These are phyloP conservation scores for Drosophila aff. DNA, from an alignment of 1,140 invertebrate species.

Conservation along the genomic window DNA sequence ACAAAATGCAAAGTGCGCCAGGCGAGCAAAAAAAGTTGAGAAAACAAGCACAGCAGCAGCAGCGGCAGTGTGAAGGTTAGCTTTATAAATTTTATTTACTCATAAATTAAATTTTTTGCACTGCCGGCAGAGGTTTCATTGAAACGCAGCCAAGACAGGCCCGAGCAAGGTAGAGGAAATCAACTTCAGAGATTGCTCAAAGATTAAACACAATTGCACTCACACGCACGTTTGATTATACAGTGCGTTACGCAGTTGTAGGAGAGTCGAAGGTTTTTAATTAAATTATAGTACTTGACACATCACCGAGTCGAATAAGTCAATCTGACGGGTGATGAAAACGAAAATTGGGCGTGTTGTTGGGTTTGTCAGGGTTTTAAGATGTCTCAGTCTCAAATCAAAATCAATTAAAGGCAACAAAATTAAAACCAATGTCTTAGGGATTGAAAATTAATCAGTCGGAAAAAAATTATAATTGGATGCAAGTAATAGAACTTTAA, in stretches of 20 bases:
- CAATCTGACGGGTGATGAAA: background rate
- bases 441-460: background rate
- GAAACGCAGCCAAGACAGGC: constrained; percentile 52
- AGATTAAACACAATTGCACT: constrained; percentile 33
- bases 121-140: constrained; percentile 53
- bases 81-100: constrained; percentile 69
- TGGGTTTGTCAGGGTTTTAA: background rate
- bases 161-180: constrained; percentile 48
- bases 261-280: constrained; percentile 39
- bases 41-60: constrained; percentile 38
- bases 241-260: constrained; percentile 19
- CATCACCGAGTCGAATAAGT: constrained; percentile 7
- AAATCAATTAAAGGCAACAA: background rate
- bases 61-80: constrained; percentile 59
- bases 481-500: background rate
- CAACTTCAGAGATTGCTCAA: constrained; percentile 45
- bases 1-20: constrained; percentile 68
- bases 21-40: constrained; percentile 34
- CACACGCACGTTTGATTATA: constrained; percentile 9
- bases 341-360: no score
- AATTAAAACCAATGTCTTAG: background rate
- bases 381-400: background rate
- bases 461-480: background rate
- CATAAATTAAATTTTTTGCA: constrained; percentile 71
- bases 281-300: constrained; percentile 21